Evolutionary conservation across 2,797 vertebrate species (phyloP).

Genomic region (Acipenser oxyrinchus): DNA sequence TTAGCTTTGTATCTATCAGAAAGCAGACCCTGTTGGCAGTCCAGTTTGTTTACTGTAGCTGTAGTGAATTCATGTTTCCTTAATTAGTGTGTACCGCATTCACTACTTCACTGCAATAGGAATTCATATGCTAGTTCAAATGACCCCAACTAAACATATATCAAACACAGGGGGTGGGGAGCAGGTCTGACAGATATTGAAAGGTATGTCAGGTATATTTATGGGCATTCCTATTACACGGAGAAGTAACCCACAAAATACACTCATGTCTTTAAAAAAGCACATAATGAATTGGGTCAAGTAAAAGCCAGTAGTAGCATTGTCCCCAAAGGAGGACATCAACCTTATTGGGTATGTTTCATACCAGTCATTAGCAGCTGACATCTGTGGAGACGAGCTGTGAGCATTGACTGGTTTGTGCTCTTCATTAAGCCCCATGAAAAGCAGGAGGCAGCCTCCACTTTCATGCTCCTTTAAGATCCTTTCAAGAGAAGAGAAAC

Average conservation of each 20-base stretch:
- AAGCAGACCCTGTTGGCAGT: no score
- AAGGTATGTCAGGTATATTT: no score
- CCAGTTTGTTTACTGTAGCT: no score
- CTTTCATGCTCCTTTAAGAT: slow-evolving; percentile 52
- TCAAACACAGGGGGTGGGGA: no score
- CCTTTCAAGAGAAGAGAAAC: slow-evolving; percentile 40
- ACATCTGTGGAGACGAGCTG: slow-evolving; percentile 36
- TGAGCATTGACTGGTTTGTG: slow-evolving; percentile 23
- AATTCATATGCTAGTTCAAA: no score
- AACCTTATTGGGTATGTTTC: slow-evolving; percentile 31
- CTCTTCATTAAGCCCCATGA: slow-evolving; percentile 44
- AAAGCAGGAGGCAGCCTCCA: slow-evolving; percentile 33
- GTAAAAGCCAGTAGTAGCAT: slow-evolving; percentile 28
- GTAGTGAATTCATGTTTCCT: no score
- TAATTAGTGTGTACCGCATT: no score
- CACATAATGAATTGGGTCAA: slow-evolving; percentile 36
- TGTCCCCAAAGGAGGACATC: slow-evolving; percentile 20
- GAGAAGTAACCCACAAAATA: background rate
- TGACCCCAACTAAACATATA: no score
- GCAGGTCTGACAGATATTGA: no score
- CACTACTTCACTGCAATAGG: no score
- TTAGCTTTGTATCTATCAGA: no score
- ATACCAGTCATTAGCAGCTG: slow-evolving; percentile 59
- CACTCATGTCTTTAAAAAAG: slow-evolving; percentile 23
- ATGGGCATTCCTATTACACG: background rate